These are phyloP conservation scores for Azemiops feae DNA, from an alignment of 2,113 vertebrate species.

Conservation along the genomic window DNA sequence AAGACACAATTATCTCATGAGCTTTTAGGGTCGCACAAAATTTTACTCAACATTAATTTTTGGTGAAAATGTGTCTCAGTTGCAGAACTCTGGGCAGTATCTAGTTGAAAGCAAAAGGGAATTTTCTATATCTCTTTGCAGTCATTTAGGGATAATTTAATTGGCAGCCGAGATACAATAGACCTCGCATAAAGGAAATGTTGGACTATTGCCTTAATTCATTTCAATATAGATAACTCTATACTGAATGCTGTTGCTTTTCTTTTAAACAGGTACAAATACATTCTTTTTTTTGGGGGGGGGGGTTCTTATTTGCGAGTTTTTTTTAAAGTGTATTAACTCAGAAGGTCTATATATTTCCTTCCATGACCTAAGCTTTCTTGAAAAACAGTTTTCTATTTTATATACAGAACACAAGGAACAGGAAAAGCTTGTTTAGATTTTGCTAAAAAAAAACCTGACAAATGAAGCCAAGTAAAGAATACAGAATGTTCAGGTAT, in stretches of 20 bases:
- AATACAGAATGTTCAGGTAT: slow-evolving; percentile 61
- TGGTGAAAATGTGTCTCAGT: neutral
- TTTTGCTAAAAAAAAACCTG: slow-evolving; percentile 63
- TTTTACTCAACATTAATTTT: neutral
- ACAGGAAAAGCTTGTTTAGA: slow-evolving; percentile 56
- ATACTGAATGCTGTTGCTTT: neutral
- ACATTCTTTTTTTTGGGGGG: slow-evolving; percentile 6
- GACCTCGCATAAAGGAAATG: neutral
- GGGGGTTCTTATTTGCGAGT: slow-evolving; percentile 15
- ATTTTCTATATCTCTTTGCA: neutral
- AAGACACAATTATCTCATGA: neutral
- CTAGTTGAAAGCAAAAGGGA: neutral
- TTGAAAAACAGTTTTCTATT: slow-evolving; percentile 51
- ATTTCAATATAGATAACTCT: neutral
- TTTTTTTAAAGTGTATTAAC: slow-evolving; percentile 35
- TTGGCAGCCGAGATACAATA: neutral
- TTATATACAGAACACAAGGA: slow-evolving; percentile 40
- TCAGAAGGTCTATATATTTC: slow-evolving; percentile 43
- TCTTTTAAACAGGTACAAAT: slow-evolving; percentile 13
- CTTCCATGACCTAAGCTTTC: slow-evolving; percentile 37
- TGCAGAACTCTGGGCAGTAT: neutral
- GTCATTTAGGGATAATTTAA: neutral
- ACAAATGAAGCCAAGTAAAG: slow-evolving; percentile 60
- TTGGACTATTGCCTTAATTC: neutral
- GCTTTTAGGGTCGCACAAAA: neutral